A percentile compares a stretch with the other conserved stretches of the same genome.
These are phyloP conservation scores for Hyles euphorbiae DNA, from an alignment of 1,140 invertebrate genomes.

Conservation along the genomic window DNA sequence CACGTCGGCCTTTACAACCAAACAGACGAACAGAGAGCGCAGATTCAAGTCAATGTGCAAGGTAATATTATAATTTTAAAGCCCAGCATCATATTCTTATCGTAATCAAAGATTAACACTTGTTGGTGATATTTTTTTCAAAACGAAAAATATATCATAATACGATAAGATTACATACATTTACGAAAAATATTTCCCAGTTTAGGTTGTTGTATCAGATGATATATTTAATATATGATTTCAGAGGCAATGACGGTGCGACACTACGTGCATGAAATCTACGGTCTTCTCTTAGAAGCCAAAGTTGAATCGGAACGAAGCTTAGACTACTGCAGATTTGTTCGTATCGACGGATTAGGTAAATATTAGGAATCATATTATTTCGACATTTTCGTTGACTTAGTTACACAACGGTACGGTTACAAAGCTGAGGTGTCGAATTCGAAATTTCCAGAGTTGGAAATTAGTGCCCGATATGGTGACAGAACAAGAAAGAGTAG, in stretches of 20 bases:
- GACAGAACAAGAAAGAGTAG: no score
- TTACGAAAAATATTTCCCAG: no score
- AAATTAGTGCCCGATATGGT: no score
- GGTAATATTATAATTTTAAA: constrained; percentile 12
- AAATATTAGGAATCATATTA: constrained; percentile 6
- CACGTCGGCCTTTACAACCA: constrained; percentile 39
- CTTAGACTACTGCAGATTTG: constrained; percentile 57
- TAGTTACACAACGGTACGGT: no score
- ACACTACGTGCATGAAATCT: constrained; percentile 9
- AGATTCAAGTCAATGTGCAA: constrained; percentile 12
- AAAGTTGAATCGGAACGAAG: constrained; percentile 9
- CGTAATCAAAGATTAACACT: no score
- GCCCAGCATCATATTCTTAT: not conserved
- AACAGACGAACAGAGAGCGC: constrained; percentile 13
- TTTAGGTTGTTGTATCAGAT: not conserved
- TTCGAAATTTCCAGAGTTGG: no score
- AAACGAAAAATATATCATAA: no score
- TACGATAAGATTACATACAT: no score
- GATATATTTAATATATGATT: constrained; percentile 9
- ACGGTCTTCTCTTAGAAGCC: constrained; percentile 20
- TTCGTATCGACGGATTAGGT: constrained; percentile 54
- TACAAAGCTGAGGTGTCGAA: no score
- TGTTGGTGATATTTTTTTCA: no score
- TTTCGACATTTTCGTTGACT: no score
- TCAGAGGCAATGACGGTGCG: constrained; percentile 29